A percentile compares a stretch with the other conserved stretches of the same genome.
phyloP scores from a whole-genome alignment of 1,140 invertebrate species.

The Eciton burchellii region DNA sequence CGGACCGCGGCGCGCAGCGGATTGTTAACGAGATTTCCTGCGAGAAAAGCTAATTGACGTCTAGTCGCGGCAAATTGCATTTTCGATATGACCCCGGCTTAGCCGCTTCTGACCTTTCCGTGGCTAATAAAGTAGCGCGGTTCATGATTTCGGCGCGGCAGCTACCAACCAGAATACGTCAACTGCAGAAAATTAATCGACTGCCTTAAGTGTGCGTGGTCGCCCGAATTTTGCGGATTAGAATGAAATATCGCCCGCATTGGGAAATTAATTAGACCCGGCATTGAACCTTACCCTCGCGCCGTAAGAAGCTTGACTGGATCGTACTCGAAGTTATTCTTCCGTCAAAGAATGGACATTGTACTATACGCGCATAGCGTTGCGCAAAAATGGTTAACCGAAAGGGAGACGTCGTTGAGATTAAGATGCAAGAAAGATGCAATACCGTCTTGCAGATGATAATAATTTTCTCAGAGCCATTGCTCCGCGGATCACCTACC shows the following conservation, averaged over 20 bases:
- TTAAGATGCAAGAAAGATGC: neutral
- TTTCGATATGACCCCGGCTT: conserved; percentile 58
- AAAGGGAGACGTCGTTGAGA: too few relatives aligned
- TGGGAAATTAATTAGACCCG: neutral
- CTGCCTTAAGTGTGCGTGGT: neutral
- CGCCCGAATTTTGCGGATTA: neutral
- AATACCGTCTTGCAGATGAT: neutral
- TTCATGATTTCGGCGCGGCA: conserved; percentile 14
- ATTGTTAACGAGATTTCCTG: conserved; percentile 64
- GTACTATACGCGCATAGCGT: too few relatives aligned
- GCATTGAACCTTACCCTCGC: neutral
- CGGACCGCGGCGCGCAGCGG: conserved; percentile 28
- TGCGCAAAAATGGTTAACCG: too few relatives aligned
- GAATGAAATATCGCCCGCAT: neutral
- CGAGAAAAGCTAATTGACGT: conserved; percentile 60
- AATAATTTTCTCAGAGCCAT: neutral
- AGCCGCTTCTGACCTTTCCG: conserved; percentile 31
- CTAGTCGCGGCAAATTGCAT: conserved; percentile 63
- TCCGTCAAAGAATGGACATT: too few relatives aligned
- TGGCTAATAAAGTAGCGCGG: conserved; percentile 16
- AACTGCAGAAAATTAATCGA: neutral
- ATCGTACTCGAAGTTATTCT: too few relatives aligned
- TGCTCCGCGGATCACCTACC: neutral
- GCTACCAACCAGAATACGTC: neutral
- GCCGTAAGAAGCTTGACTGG: too few relatives aligned